Conservation (phyloP, 2,113 vertebrate species). For the Heteronetta atricapilla region DNA sequence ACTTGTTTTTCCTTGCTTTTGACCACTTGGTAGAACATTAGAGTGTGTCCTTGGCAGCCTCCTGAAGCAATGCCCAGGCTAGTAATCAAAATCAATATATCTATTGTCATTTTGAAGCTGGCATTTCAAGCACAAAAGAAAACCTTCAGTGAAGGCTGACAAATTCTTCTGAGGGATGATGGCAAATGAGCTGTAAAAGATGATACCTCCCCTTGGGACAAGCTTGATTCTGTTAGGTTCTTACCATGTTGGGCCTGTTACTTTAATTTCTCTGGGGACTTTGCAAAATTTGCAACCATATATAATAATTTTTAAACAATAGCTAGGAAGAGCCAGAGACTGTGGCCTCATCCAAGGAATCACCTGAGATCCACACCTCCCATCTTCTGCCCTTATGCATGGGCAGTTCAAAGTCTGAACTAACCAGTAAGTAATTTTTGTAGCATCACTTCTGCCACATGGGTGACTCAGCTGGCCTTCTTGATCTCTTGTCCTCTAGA, state of each 20-base stretch:
- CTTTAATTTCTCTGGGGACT: neutral
- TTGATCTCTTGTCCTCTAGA: neutral
- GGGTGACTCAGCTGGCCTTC: neutral
- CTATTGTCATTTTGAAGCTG: neutral
- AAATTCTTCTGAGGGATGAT: neutral
- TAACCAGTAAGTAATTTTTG: neutral
- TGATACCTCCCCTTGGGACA: neutral
- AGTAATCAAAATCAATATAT: neutral
- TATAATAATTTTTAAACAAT: neutral
- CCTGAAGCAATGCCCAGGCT: neutral
- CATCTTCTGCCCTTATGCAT: neutral
- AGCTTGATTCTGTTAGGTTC: neutral
- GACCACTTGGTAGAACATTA: neutral
- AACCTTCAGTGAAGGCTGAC: neutral
- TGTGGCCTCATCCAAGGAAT: neutral
- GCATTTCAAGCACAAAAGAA: neutral
- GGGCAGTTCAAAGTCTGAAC: neutral
- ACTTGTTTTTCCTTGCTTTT: neutral
- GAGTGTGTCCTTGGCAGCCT: neutral
- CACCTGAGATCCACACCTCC: neutral
- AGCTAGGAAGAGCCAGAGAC: neutral
- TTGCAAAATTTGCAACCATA: neutral
- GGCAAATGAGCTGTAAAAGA: neutral
- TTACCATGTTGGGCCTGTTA: neutral
- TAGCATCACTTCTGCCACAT: neutral